Conservation (phyloP, 2,888 invertebrate species). For the Nomada fucata region DNA sequence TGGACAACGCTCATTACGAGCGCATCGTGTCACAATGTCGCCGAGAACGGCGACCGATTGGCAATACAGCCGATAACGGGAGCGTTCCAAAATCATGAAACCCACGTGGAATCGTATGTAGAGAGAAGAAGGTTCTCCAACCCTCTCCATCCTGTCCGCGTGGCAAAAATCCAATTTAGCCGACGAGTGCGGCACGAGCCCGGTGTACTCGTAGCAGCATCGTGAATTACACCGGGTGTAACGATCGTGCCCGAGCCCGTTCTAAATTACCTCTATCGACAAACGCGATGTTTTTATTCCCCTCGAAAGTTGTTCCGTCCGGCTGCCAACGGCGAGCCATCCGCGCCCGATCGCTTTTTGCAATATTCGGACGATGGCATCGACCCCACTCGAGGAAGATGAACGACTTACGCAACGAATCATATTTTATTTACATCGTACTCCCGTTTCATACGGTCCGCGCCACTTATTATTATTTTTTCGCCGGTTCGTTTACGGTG, state of each 20-base stretch:
- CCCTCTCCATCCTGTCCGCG: slow-evolving; percentile 11
- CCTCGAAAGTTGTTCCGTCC: slow-evolving; percentile 56
- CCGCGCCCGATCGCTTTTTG: slow-evolving; percentile 13
- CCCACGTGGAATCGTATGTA: not conserved
- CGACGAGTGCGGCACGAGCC: slow-evolving; percentile 52
- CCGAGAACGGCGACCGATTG: too few species aligned
- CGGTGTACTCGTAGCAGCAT: slow-evolving; percentile 46
- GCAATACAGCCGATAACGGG: too few species aligned
- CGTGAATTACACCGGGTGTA: slow-evolving; percentile 63
- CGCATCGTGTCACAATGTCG: too few species aligned
- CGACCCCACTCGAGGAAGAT: slow-evolving; percentile 43
- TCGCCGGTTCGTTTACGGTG: too few species aligned
- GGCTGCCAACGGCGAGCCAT: not conserved
- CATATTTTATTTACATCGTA: slow-evolving; percentile 38
- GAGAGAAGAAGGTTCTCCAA: not conserved
- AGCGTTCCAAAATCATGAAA: not conserved
- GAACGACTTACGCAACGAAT: slow-evolving; percentile 40
- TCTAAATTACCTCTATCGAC: slow-evolving; percentile 62
- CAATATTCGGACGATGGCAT: slow-evolving; percentile 46
- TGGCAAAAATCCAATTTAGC: slow-evolving; percentile 62
- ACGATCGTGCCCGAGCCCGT: slow-evolving; percentile 47
- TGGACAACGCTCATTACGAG: too few species aligned
- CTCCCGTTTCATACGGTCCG: not conserved
- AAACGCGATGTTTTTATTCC: slow-evolving; percentile 60
- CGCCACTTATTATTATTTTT: not conserved